Percentiles rank a stretch among this genome's conserved stretches.
Evolutionary conservation across 2,797 vertebrate species (phyloP).

Genomic region (Uromys caudimaculatus): DNA sequence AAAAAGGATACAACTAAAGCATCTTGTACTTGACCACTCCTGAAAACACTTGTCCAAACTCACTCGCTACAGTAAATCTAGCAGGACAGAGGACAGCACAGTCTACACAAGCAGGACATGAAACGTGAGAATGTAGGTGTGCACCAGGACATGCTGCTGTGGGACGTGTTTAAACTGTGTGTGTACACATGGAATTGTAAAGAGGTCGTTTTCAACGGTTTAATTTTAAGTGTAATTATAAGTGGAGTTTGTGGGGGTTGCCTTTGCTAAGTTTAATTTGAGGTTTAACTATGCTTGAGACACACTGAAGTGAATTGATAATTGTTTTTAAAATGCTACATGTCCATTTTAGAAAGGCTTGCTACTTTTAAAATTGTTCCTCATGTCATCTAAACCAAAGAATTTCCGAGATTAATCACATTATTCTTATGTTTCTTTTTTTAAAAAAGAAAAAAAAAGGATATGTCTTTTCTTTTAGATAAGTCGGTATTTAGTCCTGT

Average conservation of each 20-base stretch:
- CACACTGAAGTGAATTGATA: background rate
- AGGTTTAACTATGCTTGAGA: background rate
- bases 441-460: background rate
- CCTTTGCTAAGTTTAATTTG: background rate
- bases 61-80: background rate
- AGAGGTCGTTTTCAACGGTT: background rate
- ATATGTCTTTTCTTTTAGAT: background rate
- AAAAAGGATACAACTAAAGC: background rate
- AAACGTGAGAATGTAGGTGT: background rate
- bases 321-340: background rate
- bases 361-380: background rate
- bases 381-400: background rate
- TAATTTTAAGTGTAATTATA: constrained; percentile 55
- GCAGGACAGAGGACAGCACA: background rate
- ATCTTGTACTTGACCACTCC: background rate
- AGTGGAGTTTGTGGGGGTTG: background rate
- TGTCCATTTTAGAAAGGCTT: background rate
- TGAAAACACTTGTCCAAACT: background rate
- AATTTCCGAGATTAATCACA: background rate
- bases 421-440: background rate
- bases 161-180: background rate
- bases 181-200: background rate
- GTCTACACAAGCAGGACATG: background rate
- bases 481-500: background rate
- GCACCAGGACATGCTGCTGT: background rate